A percentile compares a stretch with the other conserved stretches of the same genome.
These are phyloP conservation scores for Episyrphus balteatus DNA, from an alignment of 1,140 invertebrate genomes.

Conservation along the genomic window DNA sequence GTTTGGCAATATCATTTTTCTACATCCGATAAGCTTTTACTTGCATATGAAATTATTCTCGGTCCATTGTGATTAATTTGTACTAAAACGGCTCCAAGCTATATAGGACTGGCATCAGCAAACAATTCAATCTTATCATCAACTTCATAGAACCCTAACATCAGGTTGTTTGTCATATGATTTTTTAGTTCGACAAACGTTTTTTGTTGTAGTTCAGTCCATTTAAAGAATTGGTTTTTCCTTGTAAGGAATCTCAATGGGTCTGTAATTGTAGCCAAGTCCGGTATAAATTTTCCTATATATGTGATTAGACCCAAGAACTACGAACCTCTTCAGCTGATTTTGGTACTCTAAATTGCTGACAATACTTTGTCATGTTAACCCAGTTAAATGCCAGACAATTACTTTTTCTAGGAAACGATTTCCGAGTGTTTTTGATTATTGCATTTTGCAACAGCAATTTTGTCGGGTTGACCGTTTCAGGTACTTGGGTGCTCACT, in stretches of 20 bases:
- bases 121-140: conserved; percentile 9
- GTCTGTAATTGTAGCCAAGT: conserved; percentile 20
- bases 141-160: conserved; percentile 17
- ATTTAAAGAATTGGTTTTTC: conserved; percentile 3
- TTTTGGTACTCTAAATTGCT: conserved; percentile 9
- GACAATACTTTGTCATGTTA: conserved; percentile 7
- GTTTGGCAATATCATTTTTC: conserved; percentile 35
- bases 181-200: conserved; percentile 10
- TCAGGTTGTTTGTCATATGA: conserved; percentile 5
- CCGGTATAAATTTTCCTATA: conserved; percentile 19
- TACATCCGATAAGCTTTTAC: conserved; percentile 20
- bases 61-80: neutral
- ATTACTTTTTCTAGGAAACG: too few relatives aligned
- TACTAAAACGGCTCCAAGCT: conserved; percentile 16
- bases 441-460: too few relatives aligned
- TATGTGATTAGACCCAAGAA: conserved; percentile 26
- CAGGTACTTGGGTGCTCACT: too few relatives aligned
- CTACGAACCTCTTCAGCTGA: conserved; percentile 13
- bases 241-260: conserved; percentile 16
- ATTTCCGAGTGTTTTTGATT: too few relatives aligned
- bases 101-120: conserved; percentile 39
- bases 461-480: too few relatives aligned
- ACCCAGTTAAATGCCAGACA: too few relatives aligned
- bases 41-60: conserved; percentile 5
- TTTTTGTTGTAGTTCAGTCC: conserved; percentile 5